Base-by-base conservation (phyloP, 2,888 invertebrate species). In the Esperia sulphurella region DNA sequence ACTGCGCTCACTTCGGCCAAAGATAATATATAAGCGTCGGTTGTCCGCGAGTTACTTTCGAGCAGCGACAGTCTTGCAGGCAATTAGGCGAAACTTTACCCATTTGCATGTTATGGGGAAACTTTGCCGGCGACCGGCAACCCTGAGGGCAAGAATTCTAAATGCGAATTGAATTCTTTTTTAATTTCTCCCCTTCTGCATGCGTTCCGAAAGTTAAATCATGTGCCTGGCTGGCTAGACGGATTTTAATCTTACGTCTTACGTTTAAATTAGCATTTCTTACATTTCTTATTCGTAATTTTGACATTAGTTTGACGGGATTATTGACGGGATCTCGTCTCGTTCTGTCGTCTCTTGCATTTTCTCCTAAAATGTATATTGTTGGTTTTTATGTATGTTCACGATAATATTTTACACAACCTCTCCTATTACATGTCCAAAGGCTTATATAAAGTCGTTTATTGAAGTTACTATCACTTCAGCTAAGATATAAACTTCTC, bases 101-200 rank as follows among this genome's bases (percentile, higher is more conserved):
- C 74, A 86, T 88, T 87, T 85, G 80, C 85, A 88, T 87, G 83
- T 85, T 84, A 87, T 85, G 77, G 77, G 66, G 57, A 74, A 86
- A 88, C 75, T 86, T 86, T 52, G 49, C 53, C 59, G 64, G 60
- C 65, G 58, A 60, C 61, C 59, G 35, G 64, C 51, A 62, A 33
- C 59, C 61, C 59, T 56, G 52, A n/a, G 35, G 6, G 55, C 60
- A 67, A 71, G 63, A 68, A 71, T 74, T 72, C 59, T 49, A 61
- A 75, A 63, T 70, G 66, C 54, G 58, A 78, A 78, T 75, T 73
- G 63, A 73, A 75, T 76, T 76, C 68, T 69, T 79, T 79, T 80
- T 79, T 74, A 74, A 78, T 80, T 75, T 68, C 56, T 63, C 59
- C 51, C 51, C 51, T 50, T 50, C 52, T 41, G 31, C 14, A 49